Conservation (phyloP, 2,797 vertebrate genomes). For the Threskiornis aethiopicus region DNA sequence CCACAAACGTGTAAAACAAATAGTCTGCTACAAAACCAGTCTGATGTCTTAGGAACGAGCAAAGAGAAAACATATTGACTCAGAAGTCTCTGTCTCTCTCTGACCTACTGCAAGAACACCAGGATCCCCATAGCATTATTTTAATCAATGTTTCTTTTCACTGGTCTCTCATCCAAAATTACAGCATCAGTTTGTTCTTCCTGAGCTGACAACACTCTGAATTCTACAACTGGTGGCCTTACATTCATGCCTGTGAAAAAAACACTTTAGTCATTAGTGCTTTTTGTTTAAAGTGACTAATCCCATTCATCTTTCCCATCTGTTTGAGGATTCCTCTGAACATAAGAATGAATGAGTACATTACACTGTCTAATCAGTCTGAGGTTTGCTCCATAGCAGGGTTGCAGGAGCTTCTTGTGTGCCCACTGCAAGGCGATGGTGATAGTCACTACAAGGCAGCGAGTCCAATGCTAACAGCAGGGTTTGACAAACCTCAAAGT, state of each 20-base stretch:
- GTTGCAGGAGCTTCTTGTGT: neutral
- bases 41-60: neutral
- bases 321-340: neutral
- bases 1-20: neutral
- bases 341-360: neutral
- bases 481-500: fast-evolving
- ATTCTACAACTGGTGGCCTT: neutral
- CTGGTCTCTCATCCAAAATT: neutral
- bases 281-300: conserved; percentile 33
- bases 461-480: fast-evolving
- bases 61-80: neutral
- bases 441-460: neutral
- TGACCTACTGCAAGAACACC: neutral
- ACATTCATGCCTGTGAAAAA: neutral
- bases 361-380: neutral
- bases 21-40: neutral
- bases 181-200: neutral
- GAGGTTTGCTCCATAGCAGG: neutral
- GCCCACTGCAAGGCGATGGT: fast-evolving
- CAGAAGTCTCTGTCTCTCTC: neutral
- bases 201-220: neutral
- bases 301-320: conserved; percentile 39
- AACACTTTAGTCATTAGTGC: neutral
- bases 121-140: neutral
- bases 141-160: neutral